Percentiles rank a stretch among this genome's conserved stretches.
Conservation (phyloP, 2,113 vertebrate species). For the Chloropsis cyanopogon region DNA sequence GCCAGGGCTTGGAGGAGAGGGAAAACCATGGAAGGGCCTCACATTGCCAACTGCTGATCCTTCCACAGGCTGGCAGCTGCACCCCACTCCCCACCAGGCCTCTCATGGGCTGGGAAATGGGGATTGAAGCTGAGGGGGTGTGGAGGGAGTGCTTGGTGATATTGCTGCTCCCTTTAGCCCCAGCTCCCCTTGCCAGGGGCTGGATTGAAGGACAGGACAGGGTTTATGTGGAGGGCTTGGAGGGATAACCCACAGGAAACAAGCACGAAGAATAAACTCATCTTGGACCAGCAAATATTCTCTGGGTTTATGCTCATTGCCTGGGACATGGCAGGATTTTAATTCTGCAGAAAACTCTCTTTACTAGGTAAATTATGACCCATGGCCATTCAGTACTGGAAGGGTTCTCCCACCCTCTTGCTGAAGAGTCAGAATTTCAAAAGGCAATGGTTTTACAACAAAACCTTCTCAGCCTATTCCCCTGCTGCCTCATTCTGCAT, state of each 20-base stretch:
- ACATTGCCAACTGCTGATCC: neutral
- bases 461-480: neutral
- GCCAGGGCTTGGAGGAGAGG: neutral
- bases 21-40: too few relatives aligned
- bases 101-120: neutral
- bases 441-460: neutral
- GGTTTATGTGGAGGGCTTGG: rapidly evolving
- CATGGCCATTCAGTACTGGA: neutral
- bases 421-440: neutral
- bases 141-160: neutral
- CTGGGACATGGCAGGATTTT: neutral
- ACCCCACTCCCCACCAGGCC: neutral
- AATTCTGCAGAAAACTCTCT: neutral
- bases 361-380: neutral
- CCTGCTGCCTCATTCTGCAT: neutral
- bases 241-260: neutral
- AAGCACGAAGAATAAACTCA: neutral
- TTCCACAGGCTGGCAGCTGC: neutral
- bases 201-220: rapidly evolving
- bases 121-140: too few relatives aligned
- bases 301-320: neutral
- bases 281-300: neutral
- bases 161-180: neutral
- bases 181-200: neutral
- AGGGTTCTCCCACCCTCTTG: neutral